These are phyloP conservation scores for Phalacrocorax brasilianus DNA, from an alignment of 2,113 vertebrate genomes.

Conservation along the genomic window DNA sequence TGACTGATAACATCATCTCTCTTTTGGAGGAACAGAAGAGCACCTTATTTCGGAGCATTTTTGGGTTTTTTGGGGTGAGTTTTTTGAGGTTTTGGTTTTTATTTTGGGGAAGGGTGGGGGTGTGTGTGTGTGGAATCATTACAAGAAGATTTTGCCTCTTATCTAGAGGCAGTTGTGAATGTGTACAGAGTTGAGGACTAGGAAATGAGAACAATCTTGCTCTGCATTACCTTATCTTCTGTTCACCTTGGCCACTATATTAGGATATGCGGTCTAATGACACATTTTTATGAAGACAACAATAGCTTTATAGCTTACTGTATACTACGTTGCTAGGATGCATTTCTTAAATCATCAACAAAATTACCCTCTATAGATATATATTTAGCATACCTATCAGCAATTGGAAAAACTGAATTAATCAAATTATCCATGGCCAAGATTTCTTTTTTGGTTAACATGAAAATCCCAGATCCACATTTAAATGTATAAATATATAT, in stretches of 20 bases:
- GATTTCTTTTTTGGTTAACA: not conserved
- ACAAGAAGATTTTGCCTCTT: not conserved
- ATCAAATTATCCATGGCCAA: not conserved
- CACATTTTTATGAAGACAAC: not conserved
- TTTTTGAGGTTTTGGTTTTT: no score
- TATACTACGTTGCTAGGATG: not conserved
- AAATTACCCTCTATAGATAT: not conserved
- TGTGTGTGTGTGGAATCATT: not conserved
- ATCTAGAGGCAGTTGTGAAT: not conserved
- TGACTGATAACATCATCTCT: not conserved
- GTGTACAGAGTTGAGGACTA: not conserved
- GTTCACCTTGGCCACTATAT: not conserved
- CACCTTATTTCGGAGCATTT: not conserved
- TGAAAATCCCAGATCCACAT: not conserved
- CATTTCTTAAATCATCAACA: slow-evolving; percentile 16
- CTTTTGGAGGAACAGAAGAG: not conserved
- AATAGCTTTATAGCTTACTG: not conserved
- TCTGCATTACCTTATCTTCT: not conserved
- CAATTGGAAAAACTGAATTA: not conserved
- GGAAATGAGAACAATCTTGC: not conserved
- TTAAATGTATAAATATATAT: not conserved
- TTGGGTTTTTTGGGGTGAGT: no score
- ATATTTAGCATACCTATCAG: not conserved
- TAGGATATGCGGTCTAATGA: not conserved
- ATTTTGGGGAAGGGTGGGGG: no score